Evolutionary conservation across 2,797 vertebrate genomes (phyloP), one percentile per base, ranked within the genome.

Genomic region (Parauchenoglanis ngamensis): DNA sequence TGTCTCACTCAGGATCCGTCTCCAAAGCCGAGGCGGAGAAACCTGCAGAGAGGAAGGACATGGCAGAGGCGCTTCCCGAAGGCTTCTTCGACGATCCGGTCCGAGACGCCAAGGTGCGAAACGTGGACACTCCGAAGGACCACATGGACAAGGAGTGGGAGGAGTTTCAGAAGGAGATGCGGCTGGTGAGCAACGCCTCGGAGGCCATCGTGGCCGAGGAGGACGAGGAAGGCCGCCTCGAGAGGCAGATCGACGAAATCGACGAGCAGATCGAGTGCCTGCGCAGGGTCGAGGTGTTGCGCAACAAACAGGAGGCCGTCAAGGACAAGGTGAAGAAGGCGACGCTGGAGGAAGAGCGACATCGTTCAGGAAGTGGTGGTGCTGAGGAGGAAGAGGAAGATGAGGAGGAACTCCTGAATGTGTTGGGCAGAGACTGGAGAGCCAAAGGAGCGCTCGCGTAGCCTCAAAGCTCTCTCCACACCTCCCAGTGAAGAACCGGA

Each of bases 121-220:
- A 99, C 49, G 98, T 99, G 0, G 98, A 99, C 86, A 97, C 98
- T 13, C 98, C 98, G 0, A 98, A 99, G 90, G 98, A 99, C 90
- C 98, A 98, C 40, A 97, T 99, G 98, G 97, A 99, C 94, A 98
- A 98, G 91, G 98, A 99, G 92, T 99, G 98, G 98, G 98, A 99
- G 91, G 98, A 99, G 93, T 99, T 99, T 93, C 98, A 99, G 83
- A 99, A 98, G 92, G 98, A 97, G 92, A 98, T 99, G 86, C 95
- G 98, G 83, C 97, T 98, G 93, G 97, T 99, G 87, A 99, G 97
- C 95, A 99, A 94, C 0, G 97, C 98, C 75, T 99, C 98, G 0
- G 98, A 99, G 88, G 98, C 98, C 75, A 99, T 99, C 49, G 97
- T 99, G 57, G 98, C 98, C 0, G 98, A 98, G 94, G 98, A 99